These are phyloP conservation scores for Tillus elongatus DNA, from an alignment of 2,888 invertebrate genomes.

Conservation along the genomic window DNA sequence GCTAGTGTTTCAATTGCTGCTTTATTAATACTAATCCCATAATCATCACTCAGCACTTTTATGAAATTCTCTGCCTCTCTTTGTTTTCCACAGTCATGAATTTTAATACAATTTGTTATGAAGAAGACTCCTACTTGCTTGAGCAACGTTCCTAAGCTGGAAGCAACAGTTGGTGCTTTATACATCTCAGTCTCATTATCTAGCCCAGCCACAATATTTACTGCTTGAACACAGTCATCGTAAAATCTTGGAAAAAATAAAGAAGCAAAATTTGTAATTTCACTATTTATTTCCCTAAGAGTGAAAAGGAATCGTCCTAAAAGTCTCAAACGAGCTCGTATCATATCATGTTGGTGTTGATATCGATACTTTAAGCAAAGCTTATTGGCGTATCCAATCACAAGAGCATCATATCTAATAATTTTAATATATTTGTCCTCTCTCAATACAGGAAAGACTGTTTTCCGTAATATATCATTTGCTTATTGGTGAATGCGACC, in stretches of 20 bases:
- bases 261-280: slow-evolving; percentile 12
- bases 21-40: slow-evolving; percentile 11
- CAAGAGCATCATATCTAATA: slow-evolving; percentile 21
- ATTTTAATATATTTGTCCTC: slow-evolving; percentile 19
- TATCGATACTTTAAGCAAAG: slow-evolving; percentile 19
- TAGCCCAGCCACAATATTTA: slow-evolving; percentile 11
- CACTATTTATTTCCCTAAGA: slow-evolving; percentile 7
- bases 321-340: slow-evolving; percentile 11
- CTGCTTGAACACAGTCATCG: slow-evolving; percentile 12
- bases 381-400: slow-evolving; percentile 21
- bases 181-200: slow-evolving; percentile 13
- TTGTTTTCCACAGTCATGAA: slow-evolving; percentile 14
- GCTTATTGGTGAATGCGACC: slow-evolving; percentile 17
- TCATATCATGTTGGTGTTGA: slow-evolving; percentile 18
- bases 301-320: slow-evolving; percentile 13
- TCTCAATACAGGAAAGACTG: slow-evolving; percentile 19
- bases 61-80: slow-evolving; percentile 13
- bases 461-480: slow-evolving; percentile 12
- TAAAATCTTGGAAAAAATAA: slow-evolving; percentile 17
- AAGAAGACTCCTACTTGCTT: slow-evolving; percentile 17
- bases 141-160: slow-evolving; percentile 18
- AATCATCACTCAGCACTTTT: slow-evolving; percentile 13
- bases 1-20: slow-evolving; percentile 12
- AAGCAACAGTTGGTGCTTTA: slow-evolving; percentile 15
- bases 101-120: slow-evolving; percentile 16